phyloP scores from a whole-genome alignment of 1,140 invertebrate genomes.

The Akabosia matsudoensis region DNA sequence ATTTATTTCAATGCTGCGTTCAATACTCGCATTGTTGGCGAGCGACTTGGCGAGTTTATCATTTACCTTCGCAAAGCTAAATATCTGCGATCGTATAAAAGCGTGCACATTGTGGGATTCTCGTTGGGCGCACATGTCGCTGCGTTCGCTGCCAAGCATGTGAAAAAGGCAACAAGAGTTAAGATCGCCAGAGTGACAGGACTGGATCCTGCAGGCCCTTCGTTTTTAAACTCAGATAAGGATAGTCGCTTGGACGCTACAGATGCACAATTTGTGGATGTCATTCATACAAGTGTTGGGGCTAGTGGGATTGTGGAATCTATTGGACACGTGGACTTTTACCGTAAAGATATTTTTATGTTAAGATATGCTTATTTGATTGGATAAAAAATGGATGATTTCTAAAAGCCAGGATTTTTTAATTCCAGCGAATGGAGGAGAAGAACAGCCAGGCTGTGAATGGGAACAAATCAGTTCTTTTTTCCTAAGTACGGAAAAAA shows the following conservation, averaged over 20 bases:
- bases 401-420: not conserved
- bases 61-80: not conserved
- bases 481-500: constrained; percentile 41
- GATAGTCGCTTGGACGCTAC: constrained; percentile 51
- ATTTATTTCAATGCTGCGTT: constrained; percentile 12
- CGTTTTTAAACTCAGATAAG: constrained; percentile 52
- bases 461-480: constrained; percentile 47
- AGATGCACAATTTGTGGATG: constrained; percentile 58
- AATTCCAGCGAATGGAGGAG: constrained; percentile 52
- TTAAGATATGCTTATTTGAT: constrained; percentile 22
- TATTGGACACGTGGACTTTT: constrained; percentile 56
- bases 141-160: constrained; percentile 45
- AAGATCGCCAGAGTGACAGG: constrained; percentile 47
- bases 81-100: not conserved
- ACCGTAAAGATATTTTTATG: constrained; percentile 17
- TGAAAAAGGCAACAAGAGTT: constrained; percentile 25
- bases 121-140: constrained; percentile 48
- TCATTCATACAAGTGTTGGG: constrained; percentile 57
- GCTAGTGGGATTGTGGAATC: constrained; percentile 52
- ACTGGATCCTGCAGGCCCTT: constrained; percentile 58
- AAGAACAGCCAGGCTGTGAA: constrained; percentile 50
- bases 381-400: not conserved
- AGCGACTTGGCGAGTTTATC: constrained; percentile 12
- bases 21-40: constrained; percentile 14
- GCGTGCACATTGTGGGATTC: constrained; percentile 49